Evolutionary conservation across 1,140 invertebrate species (phyloP).

Genomic region (Pollicipes pollicipes): DNA sequence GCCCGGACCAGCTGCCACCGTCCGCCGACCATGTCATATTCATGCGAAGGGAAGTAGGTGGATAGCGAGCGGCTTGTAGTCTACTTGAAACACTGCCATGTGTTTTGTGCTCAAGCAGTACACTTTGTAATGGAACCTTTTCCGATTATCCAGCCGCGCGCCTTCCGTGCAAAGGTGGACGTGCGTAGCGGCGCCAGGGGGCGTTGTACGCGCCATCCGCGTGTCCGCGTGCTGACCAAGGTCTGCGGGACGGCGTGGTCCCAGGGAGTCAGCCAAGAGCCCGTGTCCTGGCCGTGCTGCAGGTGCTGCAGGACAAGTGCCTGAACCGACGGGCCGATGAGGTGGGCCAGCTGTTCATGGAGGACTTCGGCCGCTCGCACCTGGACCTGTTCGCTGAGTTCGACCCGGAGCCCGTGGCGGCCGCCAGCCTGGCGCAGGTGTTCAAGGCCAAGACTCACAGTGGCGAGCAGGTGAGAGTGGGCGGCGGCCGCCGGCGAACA

Average conservation of each 20-base stretch:
- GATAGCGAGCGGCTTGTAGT: too few species aligned
- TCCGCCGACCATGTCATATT: not conserved
- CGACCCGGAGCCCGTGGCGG: conserved; percentile 47
- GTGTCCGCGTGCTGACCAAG: too few species aligned
- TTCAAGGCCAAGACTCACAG: conserved; percentile 42
- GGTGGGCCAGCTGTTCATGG: conserved; percentile 43
- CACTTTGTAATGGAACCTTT: too few species aligned
- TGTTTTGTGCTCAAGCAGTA: too few species aligned
- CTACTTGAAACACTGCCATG: too few species aligned
- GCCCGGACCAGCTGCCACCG: not conserved
- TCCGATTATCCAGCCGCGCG: too few species aligned
- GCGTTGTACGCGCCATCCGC: too few species aligned
- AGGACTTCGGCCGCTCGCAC: conserved; percentile 49
- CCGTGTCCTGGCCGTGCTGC: too few species aligned
- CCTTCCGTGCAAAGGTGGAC: too few species aligned
- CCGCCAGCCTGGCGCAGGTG: conserved; percentile 58
- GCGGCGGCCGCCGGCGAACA: conserved; percentile 1
- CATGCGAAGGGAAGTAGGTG: not conserved
- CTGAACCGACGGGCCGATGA: conserved; percentile 37
- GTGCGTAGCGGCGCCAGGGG: too few species aligned
- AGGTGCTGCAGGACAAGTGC: conserved; percentile 45
- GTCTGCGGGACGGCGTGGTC: too few species aligned
- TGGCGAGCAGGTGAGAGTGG: conserved; percentile 40
- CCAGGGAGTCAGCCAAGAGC: too few species aligned
- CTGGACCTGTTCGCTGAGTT: conserved; percentile 45